phyloP scores from a whole-genome alignment of 2,888 invertebrate genomes.

The Nomada flava region DNA sequence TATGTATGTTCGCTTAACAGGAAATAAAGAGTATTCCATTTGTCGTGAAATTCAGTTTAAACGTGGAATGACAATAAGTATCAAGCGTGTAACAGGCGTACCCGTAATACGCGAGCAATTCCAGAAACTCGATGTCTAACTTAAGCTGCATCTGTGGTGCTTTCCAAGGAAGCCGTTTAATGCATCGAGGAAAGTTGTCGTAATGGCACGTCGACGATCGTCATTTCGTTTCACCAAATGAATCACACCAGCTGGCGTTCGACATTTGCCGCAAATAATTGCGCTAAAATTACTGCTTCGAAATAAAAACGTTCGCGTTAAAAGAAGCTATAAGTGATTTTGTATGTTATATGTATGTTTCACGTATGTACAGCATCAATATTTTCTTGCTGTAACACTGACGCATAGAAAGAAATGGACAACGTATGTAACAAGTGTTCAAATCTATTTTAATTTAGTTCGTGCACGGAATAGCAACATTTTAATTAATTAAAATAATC shows the following conservation, averaged over 20 bases:
- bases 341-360: too few species aligned
- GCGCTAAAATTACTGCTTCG: not conserved
- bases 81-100: conserved; percentile 4
- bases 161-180: conserved; percentile 33
- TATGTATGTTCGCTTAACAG: not conserved
- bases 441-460: too few species aligned
- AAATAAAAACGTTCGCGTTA: not conserved
- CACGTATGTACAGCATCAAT: too few species aligned
- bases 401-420: too few species aligned
- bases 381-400: too few species aligned
- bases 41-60: not conserved
- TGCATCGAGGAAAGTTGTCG: conserved; percentile 23
- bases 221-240: conserved; percentile 9
- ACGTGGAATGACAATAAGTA: not conserved
- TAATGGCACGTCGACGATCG: conserved; percentile 10
- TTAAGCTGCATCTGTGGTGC: conserved; percentile 9
- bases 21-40: conserved; percentile 12
- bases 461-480: too few species aligned
- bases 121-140: conserved; percentile 11
- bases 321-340: not conserved
- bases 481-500: too few species aligned
- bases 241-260: conserved; percentile 3
- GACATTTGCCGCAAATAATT: conserved; percentile 22
- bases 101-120: conserved; percentile 20
- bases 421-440: too few species aligned